These are phyloP conservation scores for Heliconius sara DNA, from an alignment of 2,888 invertebrate genomes.

Conservation along the genomic window DNA sequence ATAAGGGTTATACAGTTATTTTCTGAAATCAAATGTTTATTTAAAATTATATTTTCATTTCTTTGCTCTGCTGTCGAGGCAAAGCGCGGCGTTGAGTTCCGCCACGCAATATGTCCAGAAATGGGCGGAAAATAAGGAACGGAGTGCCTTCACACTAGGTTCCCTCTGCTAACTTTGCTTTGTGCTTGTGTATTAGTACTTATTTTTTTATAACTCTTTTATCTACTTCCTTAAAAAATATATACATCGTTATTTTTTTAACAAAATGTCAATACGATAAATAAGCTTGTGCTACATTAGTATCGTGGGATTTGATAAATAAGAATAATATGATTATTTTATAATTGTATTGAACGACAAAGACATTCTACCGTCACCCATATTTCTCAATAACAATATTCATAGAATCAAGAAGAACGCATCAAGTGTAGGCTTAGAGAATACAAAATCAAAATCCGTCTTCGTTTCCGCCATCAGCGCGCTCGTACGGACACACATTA, in stretches of 20 bases:
- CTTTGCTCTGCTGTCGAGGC: too few species aligned
- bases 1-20: background rate
- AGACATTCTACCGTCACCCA: slow-evolving; percentile 1
- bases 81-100: too few species aligned
- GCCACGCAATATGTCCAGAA: too few species aligned
- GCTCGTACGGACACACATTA: slow-evolving; percentile 25
- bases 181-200: background rate
- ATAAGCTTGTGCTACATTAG: background rate
- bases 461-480: slow-evolving; percentile 25
- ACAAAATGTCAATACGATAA: background rate
- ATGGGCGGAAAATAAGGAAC: too few species aligned
- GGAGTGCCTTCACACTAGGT: too few species aligned
- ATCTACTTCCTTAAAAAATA: background rate
- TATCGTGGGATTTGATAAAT: slow-evolving; percentile 4
- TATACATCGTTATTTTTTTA: background rate
- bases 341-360: background rate
- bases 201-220: background rate
- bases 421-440: background rate
- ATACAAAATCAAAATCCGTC: slow-evolving; percentile 26
- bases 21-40: too few species aligned
- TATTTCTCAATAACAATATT: slow-evolving; percentile 6
- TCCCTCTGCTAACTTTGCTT: too few species aligned
- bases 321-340: background rate
- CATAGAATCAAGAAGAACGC: background rate
- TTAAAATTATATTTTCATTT: too few species aligned